Percentiles rank a stretch among this genome's conserved stretches.
phyloP scores from a whole-genome alignment of 53 echinoderm and acorn worm species.

The Paracentrotus lividus region DNA sequence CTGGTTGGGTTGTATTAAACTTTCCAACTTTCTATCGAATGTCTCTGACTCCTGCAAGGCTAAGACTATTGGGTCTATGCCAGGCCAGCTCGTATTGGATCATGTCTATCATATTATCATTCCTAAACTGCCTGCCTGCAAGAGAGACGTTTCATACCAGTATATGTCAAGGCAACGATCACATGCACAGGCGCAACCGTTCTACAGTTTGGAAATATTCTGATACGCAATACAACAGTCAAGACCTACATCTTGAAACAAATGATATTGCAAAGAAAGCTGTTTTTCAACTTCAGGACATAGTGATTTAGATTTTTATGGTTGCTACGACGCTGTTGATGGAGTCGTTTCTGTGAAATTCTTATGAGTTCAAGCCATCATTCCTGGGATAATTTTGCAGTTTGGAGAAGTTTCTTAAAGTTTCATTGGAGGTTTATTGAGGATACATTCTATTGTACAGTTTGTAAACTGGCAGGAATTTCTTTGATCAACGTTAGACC shows the following conservation, averaged over 20 bases:
- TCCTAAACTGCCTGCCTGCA: constrained; percentile 15
- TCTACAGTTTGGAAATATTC: neutral
- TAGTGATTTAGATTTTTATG: neutral
- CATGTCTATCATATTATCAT: constrained; percentile 8
- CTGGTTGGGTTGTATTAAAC: neutral
- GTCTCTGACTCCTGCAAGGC: neutral
- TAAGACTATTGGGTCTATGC: constrained; percentile 39
- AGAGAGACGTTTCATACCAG: neutral
- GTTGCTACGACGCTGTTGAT: neutral
- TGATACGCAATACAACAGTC: neutral
- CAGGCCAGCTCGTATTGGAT: constrained; percentile 31
- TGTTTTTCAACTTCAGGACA: neutral
- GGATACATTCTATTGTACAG: constrained; percentile 14
- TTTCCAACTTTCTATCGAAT: neutral
- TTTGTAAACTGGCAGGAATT: neutral
- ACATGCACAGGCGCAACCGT: neutral
- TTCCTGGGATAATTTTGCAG: neutral
- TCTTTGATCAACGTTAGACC: neutral
- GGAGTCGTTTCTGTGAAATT: neutral
- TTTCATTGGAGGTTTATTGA: neutral
- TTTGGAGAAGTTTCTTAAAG: neutral
- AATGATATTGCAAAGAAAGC: neutral
- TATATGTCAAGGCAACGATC: constrained; percentile 34
- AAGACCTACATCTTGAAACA: neutral
- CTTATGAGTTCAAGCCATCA: neutral